Conservation (phyloP, 2,888 invertebrate species). For the Amphipoea lucens region DNA sequence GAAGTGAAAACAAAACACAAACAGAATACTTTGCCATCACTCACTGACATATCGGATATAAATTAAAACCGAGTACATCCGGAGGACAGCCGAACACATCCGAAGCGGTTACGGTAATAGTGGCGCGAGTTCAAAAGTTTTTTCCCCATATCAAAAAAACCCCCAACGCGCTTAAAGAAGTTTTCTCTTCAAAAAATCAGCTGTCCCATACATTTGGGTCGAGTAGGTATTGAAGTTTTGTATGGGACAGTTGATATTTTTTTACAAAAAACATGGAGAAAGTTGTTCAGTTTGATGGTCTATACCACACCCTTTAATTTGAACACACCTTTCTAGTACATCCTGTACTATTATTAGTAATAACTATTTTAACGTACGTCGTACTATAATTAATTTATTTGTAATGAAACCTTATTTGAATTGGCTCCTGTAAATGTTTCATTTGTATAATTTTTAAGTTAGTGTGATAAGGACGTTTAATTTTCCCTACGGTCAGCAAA, state of each 20-base stretch:
- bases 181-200: no score
- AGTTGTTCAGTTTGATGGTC: neutral
- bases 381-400: constrained; percentile 4
- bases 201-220: neutral
- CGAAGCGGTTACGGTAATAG: no score
- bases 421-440: neutral
- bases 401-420: neutral
- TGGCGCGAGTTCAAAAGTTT: no score
- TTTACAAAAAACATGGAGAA: no score
- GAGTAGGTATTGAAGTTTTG: neutral
- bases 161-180: no score
- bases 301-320: neutral
- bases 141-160: no score
- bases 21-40: no score
- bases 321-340: neutral
- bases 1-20: no score
- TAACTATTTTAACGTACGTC: neutral
- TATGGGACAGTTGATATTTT: neutral
- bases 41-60: no score
- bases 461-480: neutral
- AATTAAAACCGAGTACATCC: no score
- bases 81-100: no score
- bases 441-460: neutral
- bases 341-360: neutral
- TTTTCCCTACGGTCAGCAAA: neutral